Percentiles rank a stretch among this genome's conserved stretches.
These are phyloP conservation scores for Danaus chrysippus DNA, from an alignment of 2,888 invertebrate genomes.

Conservation along the genomic window DNA sequence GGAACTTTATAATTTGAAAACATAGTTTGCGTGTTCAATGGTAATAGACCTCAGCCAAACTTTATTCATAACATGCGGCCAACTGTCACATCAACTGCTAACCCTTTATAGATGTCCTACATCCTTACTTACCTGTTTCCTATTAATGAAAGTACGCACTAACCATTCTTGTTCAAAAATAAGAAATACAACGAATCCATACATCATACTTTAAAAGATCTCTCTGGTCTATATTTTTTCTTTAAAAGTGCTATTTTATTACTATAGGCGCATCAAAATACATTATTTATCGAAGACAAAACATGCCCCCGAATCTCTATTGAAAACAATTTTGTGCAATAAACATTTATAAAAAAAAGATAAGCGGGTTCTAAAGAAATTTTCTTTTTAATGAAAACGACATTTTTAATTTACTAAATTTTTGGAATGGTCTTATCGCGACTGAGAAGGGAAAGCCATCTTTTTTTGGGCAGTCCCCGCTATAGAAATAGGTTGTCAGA, in stretches of 20 bases:
- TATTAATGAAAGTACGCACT: background rate
- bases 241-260: too few species aligned
- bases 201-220: too few species aligned
- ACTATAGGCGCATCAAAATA: too few species aligned
- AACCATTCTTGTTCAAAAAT: too few species aligned
- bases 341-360: background rate
- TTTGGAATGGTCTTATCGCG: slow-evolving; percentile 9
- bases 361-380: background rate
- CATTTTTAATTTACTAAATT: slow-evolving; percentile 15
- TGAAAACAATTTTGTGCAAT: background rate
- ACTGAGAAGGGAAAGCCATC: slow-evolving; percentile 7
- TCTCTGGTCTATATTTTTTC: too few species aligned
- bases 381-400: slow-evolving; percentile 13
- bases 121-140: background rate
- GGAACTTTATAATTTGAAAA: slow-evolving; percentile 23
- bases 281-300: too few species aligned
- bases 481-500: slow-evolving; percentile 30
- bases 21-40: slow-evolving; percentile 16
- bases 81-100: slow-evolving; percentile 7
- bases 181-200: too few species aligned
- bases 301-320: too few species aligned
- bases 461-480: slow-evolving; percentile 22
- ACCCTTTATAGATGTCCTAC: slow-evolving; percentile 4
- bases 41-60: slow-evolving; percentile 18
- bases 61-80: slow-evolving; percentile 16